Percentiles rank a stretch among this genome's conserved stretches.
Evolutionary conservation across 2,113 vertebrate species (phyloP).

Genomic region (Circaetus cinerascens): DNA sequence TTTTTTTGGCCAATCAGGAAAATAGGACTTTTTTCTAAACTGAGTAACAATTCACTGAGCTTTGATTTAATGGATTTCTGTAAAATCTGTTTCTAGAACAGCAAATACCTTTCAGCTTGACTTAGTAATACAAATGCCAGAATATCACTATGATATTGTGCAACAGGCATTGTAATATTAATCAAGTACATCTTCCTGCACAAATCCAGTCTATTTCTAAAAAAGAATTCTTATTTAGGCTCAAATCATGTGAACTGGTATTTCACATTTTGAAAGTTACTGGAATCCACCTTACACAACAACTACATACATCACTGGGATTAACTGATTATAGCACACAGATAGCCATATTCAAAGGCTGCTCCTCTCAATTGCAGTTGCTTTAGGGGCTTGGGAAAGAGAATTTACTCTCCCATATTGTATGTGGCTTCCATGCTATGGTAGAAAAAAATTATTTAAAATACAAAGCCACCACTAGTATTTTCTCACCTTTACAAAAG

Average conservation of each 20-base stretch:
- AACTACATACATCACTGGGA: background rate
- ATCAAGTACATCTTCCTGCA: background rate
- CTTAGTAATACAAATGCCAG: background rate
- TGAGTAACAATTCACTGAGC: background rate
- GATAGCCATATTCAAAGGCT: background rate
- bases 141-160: background rate
- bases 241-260: background rate
- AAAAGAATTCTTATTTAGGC: background rate
- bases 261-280: background rate
- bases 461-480: background rate
- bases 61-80: background rate
- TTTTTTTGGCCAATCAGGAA: background rate
- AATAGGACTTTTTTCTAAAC: background rate
- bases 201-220: background rate
- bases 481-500: background rate
- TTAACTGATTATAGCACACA: background rate
- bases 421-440: fast-evolving
- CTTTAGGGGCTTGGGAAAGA: background rate
- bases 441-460: background rate
- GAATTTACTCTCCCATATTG: background rate
- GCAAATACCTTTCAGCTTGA: background rate
- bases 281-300: background rate
- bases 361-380: background rate
- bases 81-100: background rate
- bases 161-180: background rate